Base-by-base conservation (phyloP, 2,113 vertebrate genomes). In the Climacteris rufus region DNA sequence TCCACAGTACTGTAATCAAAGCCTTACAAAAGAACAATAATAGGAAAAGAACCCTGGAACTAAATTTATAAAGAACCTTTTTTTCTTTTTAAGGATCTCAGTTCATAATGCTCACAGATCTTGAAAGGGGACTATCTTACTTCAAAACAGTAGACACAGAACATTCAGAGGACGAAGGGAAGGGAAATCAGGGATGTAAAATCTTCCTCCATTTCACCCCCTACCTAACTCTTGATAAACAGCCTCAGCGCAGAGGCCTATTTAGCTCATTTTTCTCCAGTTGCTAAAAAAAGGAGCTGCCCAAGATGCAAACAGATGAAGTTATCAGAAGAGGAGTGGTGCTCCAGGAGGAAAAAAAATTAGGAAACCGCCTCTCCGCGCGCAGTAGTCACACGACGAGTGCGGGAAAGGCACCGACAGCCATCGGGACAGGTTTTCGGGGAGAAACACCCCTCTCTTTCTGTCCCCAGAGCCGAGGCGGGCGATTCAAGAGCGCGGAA, bases 391-490 rank as follows among this genome's bases (percentile, higher is more conserved):
- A 22, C 4, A 42, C 13, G 10, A 27, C 4, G 44, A 22, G 13
- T 4, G 31, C 28, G 23, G 24, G 13, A 42, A 23, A 56, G 7
- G 4, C 22, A 40, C 42, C 11, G 15, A 21, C 3, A n/a, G 24
- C 64, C 24, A 28, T 0, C 10, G 2, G 65, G 42, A 17, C 12
- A 19, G 23, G 5, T 20, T 52, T 40, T 10, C 4, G 10, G 15
- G 11, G 15, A 8, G 3, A 63, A 63, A 8, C 1, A 6, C 27
- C 20, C 7, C 45, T 23, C 27, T 33, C 9, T 7, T 6, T 8
- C 50, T 5, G 4, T 22, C 23, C 31, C 7, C 53, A 1, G 21
- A 15, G 0, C 44, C n/a, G 42, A 23, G 7, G 17, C 0, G 17
- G 35, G 13, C 17, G 25, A 24, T 31, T 21, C 68, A 12, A 23